Base-by-base conservation (phyloP, 2,888 invertebrate genomes). In the Eupithecia abbreviata region DNA sequence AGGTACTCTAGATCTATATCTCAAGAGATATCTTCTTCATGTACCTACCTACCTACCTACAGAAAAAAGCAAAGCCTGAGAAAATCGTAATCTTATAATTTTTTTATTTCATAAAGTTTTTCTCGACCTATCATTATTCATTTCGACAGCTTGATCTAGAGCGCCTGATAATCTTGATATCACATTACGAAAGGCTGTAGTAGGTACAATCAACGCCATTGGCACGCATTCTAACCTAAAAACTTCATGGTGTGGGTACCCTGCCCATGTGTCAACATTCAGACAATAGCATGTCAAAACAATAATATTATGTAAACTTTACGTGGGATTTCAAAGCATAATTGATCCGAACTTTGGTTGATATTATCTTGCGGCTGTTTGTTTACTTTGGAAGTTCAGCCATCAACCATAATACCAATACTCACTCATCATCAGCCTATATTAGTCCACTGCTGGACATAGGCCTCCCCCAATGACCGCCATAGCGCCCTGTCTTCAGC, bases 281-380 rank as follows among this genome's bases (percentile, higher is more conserved):
- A 77, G 66, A 77, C 79, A 79, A 79, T 79, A 71, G 79, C 49
- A 70, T 79, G 76, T 74, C 77, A 76, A 77, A 77, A 79, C 74
- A 68, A 30, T 45, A 70, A 66, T 79, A 76, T 79, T 79, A 77
- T 79, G 77, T 77, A 79, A 79, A 76, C 76, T 47, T n/a, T 12
- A 69, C 77, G 79, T 79, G 77, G 74, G 77, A 79, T 77, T 75
- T 75, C 62, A 62, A 62, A 62, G 10, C 62, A 62, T 62, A 70
- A 72, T 70, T 75, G 70, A 71, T 69, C 42, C 47, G 66, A 72
- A 71, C 67, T 75, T 66, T 72, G 77, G 51, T 72, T 75, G 75
- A 66, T 72, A 69, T 70, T 66, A 51, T 62, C 70, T 71, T 66
- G 73, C n/a, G n/a, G 66, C 15, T 42, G 42, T 66, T 6, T 66